These are phyloP conservation scores for Dipodomys spectabilis DNA, from an alignment of 2,113 vertebrate genomes.

Conservation along the genomic window DNA sequence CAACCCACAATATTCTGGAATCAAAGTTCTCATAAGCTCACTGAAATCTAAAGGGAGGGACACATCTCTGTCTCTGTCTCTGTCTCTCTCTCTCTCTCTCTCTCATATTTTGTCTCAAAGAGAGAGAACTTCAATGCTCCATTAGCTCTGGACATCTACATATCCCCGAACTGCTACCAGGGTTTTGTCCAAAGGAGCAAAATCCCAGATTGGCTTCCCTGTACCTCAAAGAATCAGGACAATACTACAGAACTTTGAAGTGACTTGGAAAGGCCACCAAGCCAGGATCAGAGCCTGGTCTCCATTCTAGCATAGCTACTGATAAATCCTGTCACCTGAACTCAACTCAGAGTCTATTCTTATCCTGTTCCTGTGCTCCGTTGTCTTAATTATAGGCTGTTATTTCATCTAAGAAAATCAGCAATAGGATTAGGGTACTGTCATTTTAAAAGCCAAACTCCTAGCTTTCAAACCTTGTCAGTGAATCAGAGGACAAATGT, in stretches of 20 bases:
- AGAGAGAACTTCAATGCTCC: background rate
- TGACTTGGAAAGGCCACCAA: background rate
- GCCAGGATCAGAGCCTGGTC: background rate
- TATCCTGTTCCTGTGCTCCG: background rate
- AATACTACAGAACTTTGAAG: background rate
- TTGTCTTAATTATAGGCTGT: slow-evolving; percentile 72
- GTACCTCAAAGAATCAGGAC: background rate
- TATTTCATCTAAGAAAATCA: slow-evolving; percentile 52
- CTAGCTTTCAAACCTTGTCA: slow-evolving; percentile 62
- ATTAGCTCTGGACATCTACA: background rate
- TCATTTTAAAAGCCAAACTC: slow-evolving; percentile 69
- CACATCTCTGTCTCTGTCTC: no score
- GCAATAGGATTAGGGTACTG: slow-evolving; percentile 42
- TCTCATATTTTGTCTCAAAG: no score
- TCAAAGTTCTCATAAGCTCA: background rate
- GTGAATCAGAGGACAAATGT: slow-evolving; percentile 73
- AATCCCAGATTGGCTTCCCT: background rate
- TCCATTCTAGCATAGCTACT: background rate
- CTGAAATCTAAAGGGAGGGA: background rate
- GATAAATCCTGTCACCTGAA: background rate
- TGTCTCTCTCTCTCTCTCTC: no score
- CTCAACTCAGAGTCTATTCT: background rate
- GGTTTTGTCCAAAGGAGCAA: background rate
- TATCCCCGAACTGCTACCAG: rapidly evolving
- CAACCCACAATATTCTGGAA: background rate